Evolutionary conservation across 2,888 invertebrate species (phyloP).

Genomic region (Syrista parreyssii): DNA sequence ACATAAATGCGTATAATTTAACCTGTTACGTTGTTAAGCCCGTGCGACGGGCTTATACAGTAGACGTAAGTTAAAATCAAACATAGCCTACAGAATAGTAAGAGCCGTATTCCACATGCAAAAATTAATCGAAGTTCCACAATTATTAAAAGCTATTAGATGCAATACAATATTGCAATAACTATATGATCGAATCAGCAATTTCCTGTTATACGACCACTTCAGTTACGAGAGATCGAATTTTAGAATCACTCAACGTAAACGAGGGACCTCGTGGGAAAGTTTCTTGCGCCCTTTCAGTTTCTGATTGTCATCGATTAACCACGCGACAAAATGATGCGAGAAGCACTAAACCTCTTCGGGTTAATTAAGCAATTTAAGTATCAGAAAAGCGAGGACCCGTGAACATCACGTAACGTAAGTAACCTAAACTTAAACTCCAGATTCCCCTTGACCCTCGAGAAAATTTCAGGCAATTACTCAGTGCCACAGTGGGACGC

Average conservation of each 20-base stretch:
- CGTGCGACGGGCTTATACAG: neutral
- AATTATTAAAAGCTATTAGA: neutral
- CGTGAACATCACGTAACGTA: neutral
- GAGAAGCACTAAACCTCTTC: neutral
- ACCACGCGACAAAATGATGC: neutral
- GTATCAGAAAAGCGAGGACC: neutral
- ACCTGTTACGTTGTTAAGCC: neutral
- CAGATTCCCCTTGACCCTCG: neutral
- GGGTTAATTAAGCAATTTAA: neutral
- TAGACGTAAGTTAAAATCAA: neutral
- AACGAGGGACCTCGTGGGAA: too few relatives aligned
- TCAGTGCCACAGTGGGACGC: conserved; percentile 20
- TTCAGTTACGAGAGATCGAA: too few relatives aligned
- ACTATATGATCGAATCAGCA: neutral
- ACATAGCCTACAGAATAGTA: neutral
- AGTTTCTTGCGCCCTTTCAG: neutral
- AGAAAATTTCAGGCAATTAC: conserved; percentile 32
- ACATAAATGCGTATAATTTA: neutral
- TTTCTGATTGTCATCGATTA: neutral
- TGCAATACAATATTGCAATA: neutral
- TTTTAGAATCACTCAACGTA: neutral
- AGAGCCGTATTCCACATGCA: neutral
- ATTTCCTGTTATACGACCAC: too few relatives aligned
- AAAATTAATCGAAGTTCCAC: neutral
- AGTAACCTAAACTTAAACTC: neutral